A percentile compares a stretch with the other conserved stretches of the same genome.
These are phyloP conservation scores for Chrysolophus pictus DNA, from an alignment of 2,797 vertebrate species.

Conservation along the genomic window DNA sequence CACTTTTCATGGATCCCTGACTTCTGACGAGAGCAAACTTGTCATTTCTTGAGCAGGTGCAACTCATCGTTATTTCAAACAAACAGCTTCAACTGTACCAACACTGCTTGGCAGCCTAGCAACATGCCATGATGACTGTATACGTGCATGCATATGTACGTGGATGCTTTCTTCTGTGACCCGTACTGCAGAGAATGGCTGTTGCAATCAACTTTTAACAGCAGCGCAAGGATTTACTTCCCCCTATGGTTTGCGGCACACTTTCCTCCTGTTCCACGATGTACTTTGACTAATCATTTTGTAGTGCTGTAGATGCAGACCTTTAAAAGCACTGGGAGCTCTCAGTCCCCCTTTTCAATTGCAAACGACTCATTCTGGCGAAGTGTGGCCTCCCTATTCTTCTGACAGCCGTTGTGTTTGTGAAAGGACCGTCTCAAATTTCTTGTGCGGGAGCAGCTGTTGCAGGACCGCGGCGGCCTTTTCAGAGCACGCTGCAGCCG, in stretches of 20 bases:
- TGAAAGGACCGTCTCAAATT: constrained; percentile 93
- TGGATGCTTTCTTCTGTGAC: background rate
- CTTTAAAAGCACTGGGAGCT: constrained; percentile 71
- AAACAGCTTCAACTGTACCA: background rate
- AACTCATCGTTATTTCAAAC: background rate
- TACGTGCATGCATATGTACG: rapidly evolving
- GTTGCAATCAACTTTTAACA: constrained; percentile 69
- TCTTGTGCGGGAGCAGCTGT: constrained; percentile 93
- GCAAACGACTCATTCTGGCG: constrained; percentile 81
- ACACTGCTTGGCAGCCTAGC: constrained; percentile 11
- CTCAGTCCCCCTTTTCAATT: constrained; percentile 80
- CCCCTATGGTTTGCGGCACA: constrained; percentile 72
- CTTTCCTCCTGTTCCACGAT: constrained; percentile 68
- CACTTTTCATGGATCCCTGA: rapidly evolving
- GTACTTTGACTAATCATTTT: constrained; percentile 76
- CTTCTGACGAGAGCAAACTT: background rate
- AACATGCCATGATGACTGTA: background rate
- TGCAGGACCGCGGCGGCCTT: constrained; percentile 75
- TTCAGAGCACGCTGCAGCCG: constrained; percentile 71
- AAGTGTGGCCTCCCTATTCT: constrained; percentile 83
- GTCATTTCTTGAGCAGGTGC: constrained; percentile 40
- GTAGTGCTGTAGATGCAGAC: constrained; percentile 75
- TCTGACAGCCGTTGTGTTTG: constrained; percentile 84
- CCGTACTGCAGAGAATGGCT: background rate
- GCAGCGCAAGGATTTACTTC: constrained; percentile 23